Percentiles rank a stretch among this genome's conserved stretches.
Conservation (phyloP, 2,113 vertebrate genomes). For the Sinosuthora webbiana region DNA sequence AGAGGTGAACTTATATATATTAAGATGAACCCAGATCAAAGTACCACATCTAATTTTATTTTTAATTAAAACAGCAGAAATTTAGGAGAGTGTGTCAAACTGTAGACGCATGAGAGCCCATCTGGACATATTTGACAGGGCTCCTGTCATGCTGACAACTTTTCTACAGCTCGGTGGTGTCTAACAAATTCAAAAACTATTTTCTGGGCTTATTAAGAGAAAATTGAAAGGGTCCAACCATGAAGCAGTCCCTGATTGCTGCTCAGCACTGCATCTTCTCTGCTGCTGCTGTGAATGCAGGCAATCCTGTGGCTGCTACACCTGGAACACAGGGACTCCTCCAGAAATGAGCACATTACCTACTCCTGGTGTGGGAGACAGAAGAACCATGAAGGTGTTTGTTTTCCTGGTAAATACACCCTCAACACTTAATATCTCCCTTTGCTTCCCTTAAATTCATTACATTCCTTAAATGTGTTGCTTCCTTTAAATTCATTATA, state of each 20-base stretch:
- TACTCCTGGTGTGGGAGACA: neutral
- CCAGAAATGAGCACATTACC: fast-evolving
- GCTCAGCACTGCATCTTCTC: neutral
- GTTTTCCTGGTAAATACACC: neutral
- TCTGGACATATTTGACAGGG: neutral
- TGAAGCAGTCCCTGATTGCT: neutral
- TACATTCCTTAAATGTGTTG: neutral
- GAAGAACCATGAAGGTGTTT: neutral
- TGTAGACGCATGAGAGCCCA: neutral
- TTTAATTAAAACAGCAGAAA: conserved; percentile 20
- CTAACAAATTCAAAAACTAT: neutral
- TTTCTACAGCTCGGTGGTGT: neutral
- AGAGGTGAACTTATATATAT: neutral
- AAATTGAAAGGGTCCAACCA: neutral
- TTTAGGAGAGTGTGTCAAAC: neutral
- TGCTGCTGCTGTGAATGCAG: neutral
- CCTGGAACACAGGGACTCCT: neutral
- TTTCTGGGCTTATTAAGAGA: conserved; percentile 7
- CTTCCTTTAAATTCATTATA: conserved; percentile 2
- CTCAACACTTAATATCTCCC: neutral
- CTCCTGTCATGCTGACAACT: neutral
- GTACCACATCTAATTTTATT: neutral
- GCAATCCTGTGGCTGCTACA: neutral
- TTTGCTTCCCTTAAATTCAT: neutral
- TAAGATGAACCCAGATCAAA: neutral